Conservation (phyloP, 2,113 vertebrate genomes). For the Cromileptes altivelis region DNA sequence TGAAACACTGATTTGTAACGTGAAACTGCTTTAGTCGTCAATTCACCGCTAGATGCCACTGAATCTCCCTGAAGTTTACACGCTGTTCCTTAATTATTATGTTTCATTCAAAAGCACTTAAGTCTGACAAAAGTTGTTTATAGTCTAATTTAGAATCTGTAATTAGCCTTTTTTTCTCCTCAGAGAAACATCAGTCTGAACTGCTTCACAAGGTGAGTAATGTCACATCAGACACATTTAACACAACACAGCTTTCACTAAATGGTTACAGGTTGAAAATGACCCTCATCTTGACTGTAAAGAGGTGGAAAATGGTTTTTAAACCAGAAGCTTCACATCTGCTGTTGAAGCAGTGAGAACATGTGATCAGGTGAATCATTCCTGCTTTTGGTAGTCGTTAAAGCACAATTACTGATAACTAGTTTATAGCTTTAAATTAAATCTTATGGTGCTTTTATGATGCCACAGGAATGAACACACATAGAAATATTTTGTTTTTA, state of each 20-base stretch:
- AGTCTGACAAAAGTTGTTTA: neutral
- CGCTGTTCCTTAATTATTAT: too few species aligned
- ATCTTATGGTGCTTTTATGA: too few species aligned
- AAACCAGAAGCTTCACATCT: neutral
- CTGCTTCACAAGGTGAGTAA: neutral
- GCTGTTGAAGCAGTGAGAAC: too few species aligned
- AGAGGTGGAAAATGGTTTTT: neutral
- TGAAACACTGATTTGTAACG: too few species aligned
- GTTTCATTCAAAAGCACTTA: neutral
- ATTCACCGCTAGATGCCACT: too few species aligned
- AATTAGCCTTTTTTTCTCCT: neutral
- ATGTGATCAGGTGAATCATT: conserved; percentile 1
- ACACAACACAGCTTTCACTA: neutral
- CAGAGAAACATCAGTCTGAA: neutral
- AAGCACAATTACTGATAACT: too few species aligned
- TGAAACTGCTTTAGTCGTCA: too few species aligned
- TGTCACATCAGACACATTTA: neutral
- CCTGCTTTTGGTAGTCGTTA: neutral
- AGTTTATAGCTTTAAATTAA: too few species aligned
- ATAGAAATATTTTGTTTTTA: too few species aligned
- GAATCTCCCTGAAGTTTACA: too few species aligned
- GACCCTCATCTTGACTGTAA: neutral
- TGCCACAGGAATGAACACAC: too few species aligned
- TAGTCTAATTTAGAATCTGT: neutral
- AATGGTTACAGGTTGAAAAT: neutral